Percentiles rank a stretch among this genome's conserved stretches.
Conservation (phyloP, 2,113 vertebrate species). For the Pelecanoides urinatrix region DNA sequence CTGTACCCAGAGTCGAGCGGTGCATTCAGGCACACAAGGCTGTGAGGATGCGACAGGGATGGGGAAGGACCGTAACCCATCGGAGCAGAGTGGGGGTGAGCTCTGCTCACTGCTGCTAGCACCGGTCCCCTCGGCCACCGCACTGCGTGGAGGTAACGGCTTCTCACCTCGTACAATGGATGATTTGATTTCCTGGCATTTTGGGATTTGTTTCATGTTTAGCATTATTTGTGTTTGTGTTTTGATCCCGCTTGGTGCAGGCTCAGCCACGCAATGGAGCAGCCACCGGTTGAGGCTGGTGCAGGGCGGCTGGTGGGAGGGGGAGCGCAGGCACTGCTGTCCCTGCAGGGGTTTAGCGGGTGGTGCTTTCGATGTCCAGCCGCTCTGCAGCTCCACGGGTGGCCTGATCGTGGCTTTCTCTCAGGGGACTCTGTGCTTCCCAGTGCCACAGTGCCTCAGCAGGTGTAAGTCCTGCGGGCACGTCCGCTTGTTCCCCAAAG, state of each 20-base stretch:
- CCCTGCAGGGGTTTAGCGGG: not conserved
- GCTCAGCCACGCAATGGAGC: not conserved
- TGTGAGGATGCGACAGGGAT: not conserved
- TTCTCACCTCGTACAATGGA: not conserved
- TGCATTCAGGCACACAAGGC: not conserved
- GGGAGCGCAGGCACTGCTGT: not conserved
- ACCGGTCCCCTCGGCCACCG: not conserved
- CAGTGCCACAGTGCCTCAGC: no score
- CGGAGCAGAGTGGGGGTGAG: fast-evolving
- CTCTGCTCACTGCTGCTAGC: no score
- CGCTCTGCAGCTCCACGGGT: fast-evolving
- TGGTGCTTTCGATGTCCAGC: not conserved
- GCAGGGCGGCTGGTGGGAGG: not conserved
- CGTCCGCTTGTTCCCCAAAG: fast-evolving
- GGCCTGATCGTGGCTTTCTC: not conserved
- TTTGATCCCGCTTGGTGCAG: not conserved
- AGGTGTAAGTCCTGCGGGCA: not conserved
- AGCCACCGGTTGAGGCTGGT: not conserved
- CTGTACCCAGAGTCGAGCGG: not conserved
- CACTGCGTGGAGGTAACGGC: fast-evolving
- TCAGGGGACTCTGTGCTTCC: not conserved
- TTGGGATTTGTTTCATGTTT: not conserved
- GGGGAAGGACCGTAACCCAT: not conserved
- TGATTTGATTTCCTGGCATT: not conserved
- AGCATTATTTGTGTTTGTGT: no score